Conservation (phyloP, 2,113 vertebrate species). For the Tinamus guttatus region DNA sequence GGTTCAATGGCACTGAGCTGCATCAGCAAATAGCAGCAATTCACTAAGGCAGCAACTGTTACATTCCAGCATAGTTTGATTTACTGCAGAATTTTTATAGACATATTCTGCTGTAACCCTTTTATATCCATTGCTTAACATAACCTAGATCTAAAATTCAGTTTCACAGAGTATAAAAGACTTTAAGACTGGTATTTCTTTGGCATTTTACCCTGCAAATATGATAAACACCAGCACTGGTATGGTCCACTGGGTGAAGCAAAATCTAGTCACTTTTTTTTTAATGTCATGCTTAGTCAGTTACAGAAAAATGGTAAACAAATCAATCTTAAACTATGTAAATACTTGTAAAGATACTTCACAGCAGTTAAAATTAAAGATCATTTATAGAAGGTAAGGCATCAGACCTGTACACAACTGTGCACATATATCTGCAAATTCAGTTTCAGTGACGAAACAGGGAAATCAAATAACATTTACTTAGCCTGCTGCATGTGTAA, state of each 20-base stretch:
- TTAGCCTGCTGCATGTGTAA: neutral
- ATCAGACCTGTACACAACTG: neutral
- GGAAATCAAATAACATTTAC: neutral
- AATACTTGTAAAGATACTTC: neutral
- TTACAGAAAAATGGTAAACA: neutral
- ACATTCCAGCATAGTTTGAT: slow-evolving; percentile 71
- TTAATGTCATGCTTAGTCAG: neutral
- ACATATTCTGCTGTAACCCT: slow-evolving; percentile 63
- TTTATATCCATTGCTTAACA: slow-evolving; percentile 34
- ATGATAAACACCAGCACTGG: neutral
- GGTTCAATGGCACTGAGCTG: slow-evolving; percentile 60
- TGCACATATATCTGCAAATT: neutral
- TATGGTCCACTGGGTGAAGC: neutral
- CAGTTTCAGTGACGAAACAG: neutral
- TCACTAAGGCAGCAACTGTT: slow-evolving; percentile 70
- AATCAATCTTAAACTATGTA: neutral
- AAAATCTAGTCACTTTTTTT: neutral
- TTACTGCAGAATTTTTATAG: slow-evolving; percentile 67
- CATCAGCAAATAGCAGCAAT: slow-evolving; percentile 75
- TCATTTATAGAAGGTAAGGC: neutral
- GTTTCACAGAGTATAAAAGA: neutral
- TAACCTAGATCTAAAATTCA: slow-evolving; percentile 21
- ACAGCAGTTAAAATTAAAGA: neutral
- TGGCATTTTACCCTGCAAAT: neutral
- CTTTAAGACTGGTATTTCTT: neutral